A percentile compares a stretch with the other conserved stretches of the same genome.
These are phyloP conservation scores for Hippoglossus hippoglossus DNA, from an alignment of 2,797 vertebrate genomes.

Conservation along the genomic window DNA sequence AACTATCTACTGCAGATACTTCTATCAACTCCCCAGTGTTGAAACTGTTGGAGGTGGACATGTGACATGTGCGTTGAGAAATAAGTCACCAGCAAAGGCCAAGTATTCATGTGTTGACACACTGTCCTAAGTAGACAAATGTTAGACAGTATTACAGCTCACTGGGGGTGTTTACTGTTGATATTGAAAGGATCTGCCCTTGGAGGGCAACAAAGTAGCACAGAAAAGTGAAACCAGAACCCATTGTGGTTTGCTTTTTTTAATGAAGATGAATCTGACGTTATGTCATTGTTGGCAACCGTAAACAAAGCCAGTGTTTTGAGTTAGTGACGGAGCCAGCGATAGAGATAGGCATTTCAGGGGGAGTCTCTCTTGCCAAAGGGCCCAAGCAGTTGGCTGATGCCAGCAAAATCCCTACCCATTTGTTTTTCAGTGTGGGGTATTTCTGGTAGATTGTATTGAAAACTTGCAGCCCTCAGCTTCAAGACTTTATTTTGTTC, in stretches of 20 bases:
- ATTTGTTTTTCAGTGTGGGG: conserved; percentile 37
- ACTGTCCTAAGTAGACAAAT: conserved; percentile 15
- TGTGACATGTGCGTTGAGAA: neutral
- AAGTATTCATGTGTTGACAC: conserved; percentile 32
- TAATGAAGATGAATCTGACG: conserved; percentile 64
- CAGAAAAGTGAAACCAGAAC: conserved; percentile 58
- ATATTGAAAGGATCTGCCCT: conserved; percentile 48
- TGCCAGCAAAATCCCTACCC: conserved; percentile 23
- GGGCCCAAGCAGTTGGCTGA: conserved; percentile 45
- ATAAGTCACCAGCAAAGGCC: conserved; percentile 2
- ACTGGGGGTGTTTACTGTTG: conserved; percentile 16
- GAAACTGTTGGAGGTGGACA: neutral
- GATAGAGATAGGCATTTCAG: conserved; percentile 66
- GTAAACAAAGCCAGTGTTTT: conserved; percentile 63
- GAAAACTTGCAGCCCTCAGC: conserved; percentile 42
- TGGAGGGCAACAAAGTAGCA: conserved; percentile 37
- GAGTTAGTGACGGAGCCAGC: conserved; percentile 58
- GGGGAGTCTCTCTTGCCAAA: conserved; percentile 58
- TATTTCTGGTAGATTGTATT: conserved; percentile 32
- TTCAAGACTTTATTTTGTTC: conserved; percentile 17
- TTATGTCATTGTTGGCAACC: conserved; percentile 67
- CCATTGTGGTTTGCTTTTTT: conserved; percentile 48
- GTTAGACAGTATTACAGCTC: conserved; percentile 33
- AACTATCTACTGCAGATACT: neutral
- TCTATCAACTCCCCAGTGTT: neutral